Percentiles rank a stretch among this genome's conserved stretches.
phyloP scores from a whole-genome alignment of 2,113 vertebrate species.

The Antechinus flavipes region DNA sequence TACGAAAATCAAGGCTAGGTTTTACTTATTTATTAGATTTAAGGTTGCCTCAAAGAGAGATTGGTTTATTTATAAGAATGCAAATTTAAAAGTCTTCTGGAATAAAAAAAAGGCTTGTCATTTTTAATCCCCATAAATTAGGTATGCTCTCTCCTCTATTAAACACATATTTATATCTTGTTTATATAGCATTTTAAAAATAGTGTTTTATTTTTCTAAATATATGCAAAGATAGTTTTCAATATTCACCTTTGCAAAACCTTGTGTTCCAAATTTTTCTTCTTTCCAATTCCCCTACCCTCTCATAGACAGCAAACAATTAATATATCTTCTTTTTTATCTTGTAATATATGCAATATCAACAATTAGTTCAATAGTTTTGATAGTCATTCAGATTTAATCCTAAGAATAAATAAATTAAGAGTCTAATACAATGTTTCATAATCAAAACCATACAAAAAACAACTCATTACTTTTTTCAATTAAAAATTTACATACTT shows the following conservation, averaged over 20 bases:
- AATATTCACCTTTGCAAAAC: too few relatives aligned
- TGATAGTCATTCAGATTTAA: constrained; percentile 54
- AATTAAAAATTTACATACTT: constrained; percentile 49
- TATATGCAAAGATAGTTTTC: too few relatives aligned
- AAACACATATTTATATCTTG: constrained; percentile 48
- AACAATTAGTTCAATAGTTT: constrained; percentile 48
- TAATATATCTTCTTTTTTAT: constrained; percentile 2
- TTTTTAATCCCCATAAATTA: constrained; percentile 67
- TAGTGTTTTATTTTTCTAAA: too few relatives aligned
- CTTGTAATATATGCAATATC: constrained; percentile 53
- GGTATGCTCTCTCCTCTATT: constrained; percentile 48
- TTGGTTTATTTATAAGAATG: constrained; percentile 73
- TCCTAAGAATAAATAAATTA: constrained; percentile 52
- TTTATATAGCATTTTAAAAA: too few relatives aligned
- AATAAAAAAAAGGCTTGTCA: constrained; percentile 69
- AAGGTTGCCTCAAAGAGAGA: constrained; percentile 69
- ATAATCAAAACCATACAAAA: constrained; percentile 58
- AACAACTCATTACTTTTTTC: constrained; percentile 46
- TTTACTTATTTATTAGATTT: constrained; percentile 76
- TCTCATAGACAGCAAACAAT: too few relatives aligned
- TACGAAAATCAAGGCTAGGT: constrained; percentile 54
- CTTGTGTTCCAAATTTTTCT: too few relatives aligned
- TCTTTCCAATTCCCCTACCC: too few relatives aligned
- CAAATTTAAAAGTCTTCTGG: constrained; percentile 73
- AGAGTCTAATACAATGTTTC: constrained; percentile 57